Evolutionary conservation across 2,113 vertebrate genomes (phyloP).

Genomic region (Promerops cafer): DNA sequence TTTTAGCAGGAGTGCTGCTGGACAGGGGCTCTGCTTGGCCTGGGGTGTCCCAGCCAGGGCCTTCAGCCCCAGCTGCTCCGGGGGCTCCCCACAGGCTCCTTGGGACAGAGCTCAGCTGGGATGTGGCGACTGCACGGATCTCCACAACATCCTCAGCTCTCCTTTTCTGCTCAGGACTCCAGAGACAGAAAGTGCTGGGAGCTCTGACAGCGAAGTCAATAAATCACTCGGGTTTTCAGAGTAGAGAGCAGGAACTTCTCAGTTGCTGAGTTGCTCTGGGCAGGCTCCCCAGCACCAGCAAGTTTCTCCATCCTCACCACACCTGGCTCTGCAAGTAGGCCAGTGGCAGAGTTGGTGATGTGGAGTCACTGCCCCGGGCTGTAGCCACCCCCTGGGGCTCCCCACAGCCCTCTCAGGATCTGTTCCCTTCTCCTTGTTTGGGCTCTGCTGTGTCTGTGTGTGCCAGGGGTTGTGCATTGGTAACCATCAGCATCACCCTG

Average conservation of each 20-base stretch:
- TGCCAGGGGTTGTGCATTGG: not conserved
- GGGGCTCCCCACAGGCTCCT: not conserved
- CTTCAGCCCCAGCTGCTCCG: not conserved
- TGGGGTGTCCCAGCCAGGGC: not conserved
- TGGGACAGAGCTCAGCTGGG: not conserved
- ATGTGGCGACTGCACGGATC: not conserved
- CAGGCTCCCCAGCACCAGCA: rapidly evolving
- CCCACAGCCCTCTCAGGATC: not conserved
- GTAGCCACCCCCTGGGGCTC: not conserved
- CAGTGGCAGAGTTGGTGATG: not conserved
- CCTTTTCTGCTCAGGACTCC: not conserved
- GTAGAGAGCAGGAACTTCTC: not conserved
- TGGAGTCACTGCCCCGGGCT: not conserved
- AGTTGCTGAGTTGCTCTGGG: not conserved
- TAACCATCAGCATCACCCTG: not conserved
- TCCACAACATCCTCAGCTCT: not conserved
- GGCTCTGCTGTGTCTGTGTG: not conserved
- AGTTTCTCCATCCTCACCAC: not conserved
- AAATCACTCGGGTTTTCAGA: not conserved
- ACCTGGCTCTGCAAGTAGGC: not conserved
- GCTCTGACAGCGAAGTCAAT: not conserved
- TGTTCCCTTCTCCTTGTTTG: not conserved
- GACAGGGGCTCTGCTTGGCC: not conserved
- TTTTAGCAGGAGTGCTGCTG: not conserved
- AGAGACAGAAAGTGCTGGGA: not conserved